A percentile compares a stretch with the other conserved stretches of the same genome.
Conservation (phyloP, 1,140 invertebrate species). For the Leptopilina boulardi region DNA sequence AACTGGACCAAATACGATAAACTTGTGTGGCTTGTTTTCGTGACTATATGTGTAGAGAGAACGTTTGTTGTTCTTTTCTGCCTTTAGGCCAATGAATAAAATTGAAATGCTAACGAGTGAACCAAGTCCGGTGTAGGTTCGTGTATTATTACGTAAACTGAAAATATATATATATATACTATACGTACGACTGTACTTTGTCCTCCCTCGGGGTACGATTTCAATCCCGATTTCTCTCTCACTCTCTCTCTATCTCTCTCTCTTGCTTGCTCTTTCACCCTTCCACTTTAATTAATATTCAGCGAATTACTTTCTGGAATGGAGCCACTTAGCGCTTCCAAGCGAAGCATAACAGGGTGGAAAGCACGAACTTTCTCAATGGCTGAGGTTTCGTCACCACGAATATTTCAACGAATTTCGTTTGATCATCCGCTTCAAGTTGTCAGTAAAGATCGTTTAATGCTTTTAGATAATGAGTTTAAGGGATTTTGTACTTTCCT, state of each 20-base stretch:
- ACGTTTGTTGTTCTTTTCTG: conserved; percentile 40
- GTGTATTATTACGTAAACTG: conserved; percentile 21
- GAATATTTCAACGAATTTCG: conserved; percentile 36
- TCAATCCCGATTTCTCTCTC: neutral
- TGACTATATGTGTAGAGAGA: conserved; percentile 22
- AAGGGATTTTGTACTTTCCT: neutral
- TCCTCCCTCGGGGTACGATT: conserved; percentile 33
- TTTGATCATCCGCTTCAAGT: conserved; percentile 33
- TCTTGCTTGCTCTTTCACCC: conserved; percentile 38
- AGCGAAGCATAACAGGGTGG: conserved; percentile 36
- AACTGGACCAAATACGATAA: conserved; percentile 19
- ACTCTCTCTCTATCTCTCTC: neutral
- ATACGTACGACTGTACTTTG: conserved; percentile 36
- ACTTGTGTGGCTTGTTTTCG: neutral
- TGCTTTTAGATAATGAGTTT: conserved; percentile 21
- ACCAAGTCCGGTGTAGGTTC: conserved; percentile 33
- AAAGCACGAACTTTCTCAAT: conserved; percentile 37
- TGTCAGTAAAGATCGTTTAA: neutral
- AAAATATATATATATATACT: too few relatives aligned
- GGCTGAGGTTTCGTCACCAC: conserved; percentile 36
- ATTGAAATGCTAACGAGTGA: conserved; percentile 60
- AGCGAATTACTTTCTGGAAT: conserved; percentile 59
- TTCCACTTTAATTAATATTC: conserved; percentile 61
- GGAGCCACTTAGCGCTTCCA: conserved; percentile 57
- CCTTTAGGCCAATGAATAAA: conserved; percentile 58